These are phyloP conservation scores for Asteroscopus sphinx DNA, from an alignment of 2,888 invertebrate genomes.

Conservation along the genomic window DNA sequence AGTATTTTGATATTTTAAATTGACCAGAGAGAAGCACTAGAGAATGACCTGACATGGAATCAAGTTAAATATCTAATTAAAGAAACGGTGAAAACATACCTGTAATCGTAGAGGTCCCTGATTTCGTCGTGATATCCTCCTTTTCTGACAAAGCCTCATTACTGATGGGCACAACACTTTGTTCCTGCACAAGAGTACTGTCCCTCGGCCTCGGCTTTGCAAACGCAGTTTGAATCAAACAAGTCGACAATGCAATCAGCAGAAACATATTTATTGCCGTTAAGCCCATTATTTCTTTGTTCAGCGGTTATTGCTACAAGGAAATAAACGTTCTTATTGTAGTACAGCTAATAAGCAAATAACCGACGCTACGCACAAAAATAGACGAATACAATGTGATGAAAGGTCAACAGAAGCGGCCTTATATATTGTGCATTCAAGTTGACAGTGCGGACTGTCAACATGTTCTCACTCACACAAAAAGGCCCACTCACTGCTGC, in stretches of 20 bases:
- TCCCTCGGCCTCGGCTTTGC: slow-evolving; percentile 53
- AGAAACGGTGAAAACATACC: slow-evolving; percentile 15
- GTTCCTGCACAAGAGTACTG: slow-evolving; percentile 28
- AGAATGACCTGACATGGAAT: not conserved
- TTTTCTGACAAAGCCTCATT: slow-evolving; percentile 12
- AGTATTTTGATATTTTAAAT: not conserved
- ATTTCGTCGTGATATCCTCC: not conserved
- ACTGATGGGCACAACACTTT: slow-evolving; percentile 23
- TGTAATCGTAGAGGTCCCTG: not conserved
- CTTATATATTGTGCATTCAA: slow-evolving; percentile 52
- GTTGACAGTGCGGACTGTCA: slow-evolving; percentile 29
- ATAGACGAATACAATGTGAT: slow-evolving; percentile 56
- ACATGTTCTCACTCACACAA: slow-evolving; percentile 15
- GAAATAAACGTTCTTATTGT: slow-evolving; percentile 46
- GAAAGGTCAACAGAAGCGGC: slow-evolving; percentile 61
- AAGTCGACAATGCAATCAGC: slow-evolving; percentile 49
- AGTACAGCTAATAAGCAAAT: slow-evolving; percentile 42
- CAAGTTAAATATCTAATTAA: not conserved
- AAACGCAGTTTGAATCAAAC: slow-evolving; percentile 50
- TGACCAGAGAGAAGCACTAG: not conserved
- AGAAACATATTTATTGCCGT: slow-evolving; percentile 44
- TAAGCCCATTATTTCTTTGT: slow-evolving; percentile 59
- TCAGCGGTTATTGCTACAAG: slow-evolving; percentile 28
- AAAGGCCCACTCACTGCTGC: slow-evolving; percentile 25
- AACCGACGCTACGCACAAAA: slow-evolving; percentile 35